Evolutionary conservation across 1,140 invertebrate species (phyloP), one percentile per base, ranked within the genome.

Genomic region (Lineus longissimus): DNA sequence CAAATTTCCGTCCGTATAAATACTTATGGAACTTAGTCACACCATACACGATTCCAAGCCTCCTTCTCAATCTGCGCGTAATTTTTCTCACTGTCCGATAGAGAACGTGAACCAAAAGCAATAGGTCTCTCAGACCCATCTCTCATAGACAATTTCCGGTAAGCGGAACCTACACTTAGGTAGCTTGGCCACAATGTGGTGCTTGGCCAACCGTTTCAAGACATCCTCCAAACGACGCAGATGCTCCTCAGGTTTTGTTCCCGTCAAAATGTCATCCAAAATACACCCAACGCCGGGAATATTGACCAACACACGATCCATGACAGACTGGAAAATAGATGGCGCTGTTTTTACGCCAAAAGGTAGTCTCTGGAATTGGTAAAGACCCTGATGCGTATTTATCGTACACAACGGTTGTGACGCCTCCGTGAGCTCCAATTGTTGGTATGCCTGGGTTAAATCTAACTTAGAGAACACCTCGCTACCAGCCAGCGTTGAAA

Each of bases 321-420:
- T 82, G 30, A 79, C 69, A 59, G 73, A 19, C 67, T 86, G 80
- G 62, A 85, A 86, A 58, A 83, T 77, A n/a, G 74, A 67, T 11
- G 84, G 82, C 0, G 83, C 83, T 6, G 76, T 77, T 65, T 82
- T 77, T 6, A 86, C 76, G 6, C 83, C 84, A 73, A 85, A 72
- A 2, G 63, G 40, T 19, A 68, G 29, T 15, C 63, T 2, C 17
- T 66, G 70, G 43, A 60, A 72, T 13, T 15, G 1, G 43, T 51
- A 79, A 65, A 69, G 61, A 61, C 57, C 76, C 62, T 29, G 79
- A 29, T 63, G 75, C 19, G 55, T 74, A 41, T 64, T 72, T 6
- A 71, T 56, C 2, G 47, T 60, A 1, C 59, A 19, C 15, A 64
- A 58, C 40, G 63, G 40, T 64, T 61, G 61, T 9, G 65, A 66